Conservation (phyloP, 2,888 invertebrate genomes). For the Prostheceraeus crozeri region DNA sequence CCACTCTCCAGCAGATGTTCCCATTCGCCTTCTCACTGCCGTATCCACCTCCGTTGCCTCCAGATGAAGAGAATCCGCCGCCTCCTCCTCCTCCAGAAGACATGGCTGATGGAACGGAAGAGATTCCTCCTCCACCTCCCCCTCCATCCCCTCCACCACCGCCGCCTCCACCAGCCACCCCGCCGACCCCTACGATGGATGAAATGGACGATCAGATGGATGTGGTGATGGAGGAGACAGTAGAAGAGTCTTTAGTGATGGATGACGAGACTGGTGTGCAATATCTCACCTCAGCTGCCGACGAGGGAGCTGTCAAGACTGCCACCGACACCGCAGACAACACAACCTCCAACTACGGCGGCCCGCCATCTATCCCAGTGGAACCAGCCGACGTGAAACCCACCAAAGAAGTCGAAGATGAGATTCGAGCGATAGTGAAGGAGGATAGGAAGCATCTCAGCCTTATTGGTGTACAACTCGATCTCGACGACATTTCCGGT, state of each 20-base stretch:
- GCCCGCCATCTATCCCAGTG: not conserved
- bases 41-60: slow-evolving; percentile 17
- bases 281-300: not conserved
- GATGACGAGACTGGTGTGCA: too few species aligned
- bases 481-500: slow-evolving; percentile 27
- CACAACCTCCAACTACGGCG: not conserved
- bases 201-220: too few species aligned
- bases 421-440: not conserved
- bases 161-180: not conserved
- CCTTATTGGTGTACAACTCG: slow-evolving; percentile 16
- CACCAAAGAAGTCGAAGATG: too few species aligned
- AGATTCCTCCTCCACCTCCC: not conserved
- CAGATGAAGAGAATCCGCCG: slow-evolving; percentile 1
- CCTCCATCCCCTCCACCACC: too few species aligned
- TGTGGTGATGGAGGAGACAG: too few species aligned
- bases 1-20: not conserved
- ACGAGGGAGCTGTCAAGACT: not conserved
- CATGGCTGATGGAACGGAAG: slow-evolving; percentile 4
- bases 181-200: too few species aligned
- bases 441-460: not conserved
- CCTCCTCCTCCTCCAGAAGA: slow-evolving; percentile 6
- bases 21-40: not conserved
- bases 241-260: too few species aligned
- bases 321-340: not conserved
- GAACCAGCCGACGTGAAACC: not conserved